Conservation (phyloP, 2,888 invertebrate genomes). For the Noctua fimbriata region DNA sequence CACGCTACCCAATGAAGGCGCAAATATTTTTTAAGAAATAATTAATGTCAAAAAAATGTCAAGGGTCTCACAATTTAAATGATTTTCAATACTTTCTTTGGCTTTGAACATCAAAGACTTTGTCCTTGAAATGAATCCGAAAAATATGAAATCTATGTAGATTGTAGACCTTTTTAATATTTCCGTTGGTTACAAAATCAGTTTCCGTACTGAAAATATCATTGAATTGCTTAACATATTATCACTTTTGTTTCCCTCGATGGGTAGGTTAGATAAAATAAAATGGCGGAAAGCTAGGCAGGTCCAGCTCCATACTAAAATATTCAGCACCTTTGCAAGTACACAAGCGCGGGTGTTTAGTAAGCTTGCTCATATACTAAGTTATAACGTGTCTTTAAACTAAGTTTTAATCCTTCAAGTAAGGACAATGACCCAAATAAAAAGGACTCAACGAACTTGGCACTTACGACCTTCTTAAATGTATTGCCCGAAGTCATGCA, state of each 20-base stretch:
- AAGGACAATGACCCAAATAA: slow-evolving; percentile 35
- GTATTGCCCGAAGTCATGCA: slow-evolving; percentile 11
- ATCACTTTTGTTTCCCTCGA: background rate
- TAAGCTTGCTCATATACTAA: slow-evolving; percentile 31
- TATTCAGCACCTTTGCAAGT: background rate
- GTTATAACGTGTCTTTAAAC: slow-evolving; percentile 34
- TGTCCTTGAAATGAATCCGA: background rate
- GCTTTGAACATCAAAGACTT: slow-evolving; percentile 2
- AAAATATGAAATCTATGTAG: background rate
- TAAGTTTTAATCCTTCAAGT: slow-evolving; percentile 30
- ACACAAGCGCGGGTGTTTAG: background rate
- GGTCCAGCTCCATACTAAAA: background rate
- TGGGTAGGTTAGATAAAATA: background rate
- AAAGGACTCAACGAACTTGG: slow-evolving; percentile 25
- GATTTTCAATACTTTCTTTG: slow-evolving; percentile 18
- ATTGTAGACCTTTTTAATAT: background rate
- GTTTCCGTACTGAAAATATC: background rate
- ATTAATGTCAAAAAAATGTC: background rate
- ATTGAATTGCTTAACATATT: background rate
- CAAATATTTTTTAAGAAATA: background rate
- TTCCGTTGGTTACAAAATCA: background rate
- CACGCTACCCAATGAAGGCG: background rate
- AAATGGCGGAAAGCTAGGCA: background rate
- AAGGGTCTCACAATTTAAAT: background rate
- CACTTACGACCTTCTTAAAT: slow-evolving; percentile 32